These are phyloP conservation scores for Flexamia atlantica DNA, from an alignment of 2,888 invertebrate species.

Conservation along the genomic window DNA sequence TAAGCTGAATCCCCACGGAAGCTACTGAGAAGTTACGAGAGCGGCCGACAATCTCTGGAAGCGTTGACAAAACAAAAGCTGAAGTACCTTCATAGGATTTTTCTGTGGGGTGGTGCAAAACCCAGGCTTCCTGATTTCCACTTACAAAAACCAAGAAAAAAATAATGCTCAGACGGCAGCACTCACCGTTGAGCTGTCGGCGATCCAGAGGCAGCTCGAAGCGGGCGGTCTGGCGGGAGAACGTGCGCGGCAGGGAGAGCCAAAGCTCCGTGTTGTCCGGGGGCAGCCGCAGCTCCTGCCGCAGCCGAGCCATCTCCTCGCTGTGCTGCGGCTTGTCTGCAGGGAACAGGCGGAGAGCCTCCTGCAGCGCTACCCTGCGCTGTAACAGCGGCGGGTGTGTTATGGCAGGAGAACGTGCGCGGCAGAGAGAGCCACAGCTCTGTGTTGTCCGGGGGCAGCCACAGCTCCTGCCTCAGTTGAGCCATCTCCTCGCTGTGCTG, in stretches of 20 bases:
- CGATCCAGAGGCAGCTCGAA: constrained; percentile 87
- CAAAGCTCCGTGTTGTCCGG: constrained; percentile 79
- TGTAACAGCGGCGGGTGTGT: too few species aligned
- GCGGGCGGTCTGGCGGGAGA: constrained; percentile 84
- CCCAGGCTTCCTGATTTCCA: too few species aligned
- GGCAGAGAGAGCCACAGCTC: constrained; percentile 83
- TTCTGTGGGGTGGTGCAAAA: too few species aligned
- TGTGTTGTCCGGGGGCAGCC: constrained; percentile 76
- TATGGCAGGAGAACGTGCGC: constrained; percentile 85
- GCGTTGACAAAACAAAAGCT: too few species aligned
- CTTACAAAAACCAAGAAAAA: too few species aligned
- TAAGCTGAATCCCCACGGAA: too few species aligned
- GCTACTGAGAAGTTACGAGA: too few species aligned
- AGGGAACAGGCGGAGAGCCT: constrained; percentile 77
- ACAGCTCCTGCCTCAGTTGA: constrained; percentile 75
- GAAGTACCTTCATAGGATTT: too few species aligned
- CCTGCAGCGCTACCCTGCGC: constrained; percentile 83
- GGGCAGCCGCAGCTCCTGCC: constrained; percentile 76
- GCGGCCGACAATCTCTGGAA: too few species aligned
- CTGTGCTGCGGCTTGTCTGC: constrained; percentile 64
- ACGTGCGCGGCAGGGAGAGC: constrained; percentile 85
- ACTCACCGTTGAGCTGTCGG: constrained; percentile 76
- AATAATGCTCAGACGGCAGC: too few species aligned
- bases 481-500: constrained; percentile 67
- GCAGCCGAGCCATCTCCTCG: constrained; percentile 69